Evolutionary conservation across 2,888 invertebrate genomes (phyloP).

Genomic region (Platynereis dumerilii): DNA sequence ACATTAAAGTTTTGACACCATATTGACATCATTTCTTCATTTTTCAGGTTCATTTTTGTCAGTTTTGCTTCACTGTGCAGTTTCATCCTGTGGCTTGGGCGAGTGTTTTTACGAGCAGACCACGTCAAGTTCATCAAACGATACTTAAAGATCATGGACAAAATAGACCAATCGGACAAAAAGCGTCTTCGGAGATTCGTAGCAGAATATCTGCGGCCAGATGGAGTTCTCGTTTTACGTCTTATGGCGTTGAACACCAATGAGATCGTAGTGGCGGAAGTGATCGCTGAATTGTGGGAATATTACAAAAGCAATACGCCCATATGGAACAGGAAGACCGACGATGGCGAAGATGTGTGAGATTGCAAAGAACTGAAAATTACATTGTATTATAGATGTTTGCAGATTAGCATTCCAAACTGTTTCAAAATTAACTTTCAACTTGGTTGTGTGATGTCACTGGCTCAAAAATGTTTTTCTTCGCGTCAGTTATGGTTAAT

Average conservation of each 20-base stretch:
- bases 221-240: slow-evolving; percentile 22
- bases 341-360: slow-evolving; percentile 19
- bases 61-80: neutral
- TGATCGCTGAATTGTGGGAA: slow-evolving; percentile 23
- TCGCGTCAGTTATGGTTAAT: too few species aligned
- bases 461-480: too few species aligned
- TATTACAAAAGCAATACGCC: slow-evolving; percentile 20
- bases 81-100: slow-evolving; percentile 19
- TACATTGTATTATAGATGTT: too few species aligned
- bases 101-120: slow-evolving; percentile 6
- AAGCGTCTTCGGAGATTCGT: slow-evolving; percentile 19
- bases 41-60: too few species aligned
- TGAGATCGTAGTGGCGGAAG: slow-evolving; percentile 19
- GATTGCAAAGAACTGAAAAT: neutral
- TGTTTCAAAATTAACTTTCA: too few species aligned
- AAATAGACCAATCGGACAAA: slow-evolving; percentile 16
- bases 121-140: slow-evolving; percentile 17
- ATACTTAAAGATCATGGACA: slow-evolving; percentile 22
- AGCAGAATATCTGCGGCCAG: slow-evolving; percentile 19
- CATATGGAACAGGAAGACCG: slow-evolving; percentile 5
- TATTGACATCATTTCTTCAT: too few species aligned
- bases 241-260: slow-evolving; percentile 22
- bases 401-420: too few species aligned
- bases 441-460: too few species aligned
- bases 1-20: too few species aligned